Percentiles rank a stretch among this genome's conserved stretches.
These are phyloP conservation scores for Argyrosomus regius DNA, from an alignment of 2,797 vertebrate species.

Conservation along the genomic window DNA sequence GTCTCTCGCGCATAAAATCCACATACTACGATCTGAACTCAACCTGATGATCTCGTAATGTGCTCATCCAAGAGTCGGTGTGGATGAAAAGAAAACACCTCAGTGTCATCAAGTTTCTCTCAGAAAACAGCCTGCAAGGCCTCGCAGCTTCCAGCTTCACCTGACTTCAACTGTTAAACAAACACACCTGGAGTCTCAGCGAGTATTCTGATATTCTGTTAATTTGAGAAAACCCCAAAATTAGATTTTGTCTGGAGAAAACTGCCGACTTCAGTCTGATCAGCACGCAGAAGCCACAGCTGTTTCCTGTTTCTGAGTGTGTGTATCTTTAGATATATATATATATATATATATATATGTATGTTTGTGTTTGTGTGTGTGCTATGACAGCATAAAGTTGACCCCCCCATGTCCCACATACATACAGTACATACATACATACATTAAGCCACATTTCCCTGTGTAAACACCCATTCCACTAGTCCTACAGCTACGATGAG, in stretches of 20 bases:
- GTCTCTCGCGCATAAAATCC: too few relatives aligned
- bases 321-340: constrained; percentile 27
- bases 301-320: constrained; percentile 26
- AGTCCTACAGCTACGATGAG: constrained; percentile 71
- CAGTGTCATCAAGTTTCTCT: too few relatives aligned
- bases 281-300: constrained; percentile 4
- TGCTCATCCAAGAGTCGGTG: too few relatives aligned
- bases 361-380: constrained; percentile 37
- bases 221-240: constrained; percentile 1
- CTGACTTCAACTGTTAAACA: neutral
- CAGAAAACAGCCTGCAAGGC: neutral
- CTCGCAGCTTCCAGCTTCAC: neutral
- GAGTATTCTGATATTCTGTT: neutral
- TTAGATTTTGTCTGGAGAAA: constrained; percentile 20
- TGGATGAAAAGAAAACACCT: too few relatives aligned
- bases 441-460: constrained; percentile 68
- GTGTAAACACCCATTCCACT: constrained; percentile 76
- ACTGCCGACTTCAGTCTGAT: constrained; percentile 36
- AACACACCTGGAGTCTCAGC: neutral
- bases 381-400: constrained; percentile 71
- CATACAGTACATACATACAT: constrained; percentile 58
- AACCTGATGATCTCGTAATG: too few relatives aligned
- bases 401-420: constrained; percentile 56
- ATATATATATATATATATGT: constrained; percentile 12
- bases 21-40: too few relatives aligned